Percentiles rank a stretch among this genome's conserved stretches.
These are phyloP conservation scores for Garra rufa DNA, from an alignment of 2,113 vertebrate species.

Conservation along the genomic window DNA sequence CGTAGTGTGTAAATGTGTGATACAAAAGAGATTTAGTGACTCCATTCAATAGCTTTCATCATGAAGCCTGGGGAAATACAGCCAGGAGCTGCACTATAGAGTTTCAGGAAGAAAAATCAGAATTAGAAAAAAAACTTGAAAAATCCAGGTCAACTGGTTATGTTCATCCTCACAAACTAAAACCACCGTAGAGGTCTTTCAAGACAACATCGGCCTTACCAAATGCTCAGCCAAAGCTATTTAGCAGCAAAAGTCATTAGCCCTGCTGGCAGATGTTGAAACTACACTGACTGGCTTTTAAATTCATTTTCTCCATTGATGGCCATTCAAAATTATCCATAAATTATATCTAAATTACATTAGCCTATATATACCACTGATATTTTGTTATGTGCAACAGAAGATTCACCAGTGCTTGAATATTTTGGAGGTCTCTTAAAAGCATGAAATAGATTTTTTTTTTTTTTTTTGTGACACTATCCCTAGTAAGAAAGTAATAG, in stretches of 20 bases:
- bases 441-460: too few species aligned
- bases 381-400: too few species aligned
- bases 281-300: neutral
- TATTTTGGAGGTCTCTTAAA: too few species aligned
- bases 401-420: too few species aligned
- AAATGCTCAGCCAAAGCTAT: neutral
- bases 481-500: too few species aligned
- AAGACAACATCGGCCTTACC: neutral
- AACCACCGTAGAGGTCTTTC: too few species aligned
- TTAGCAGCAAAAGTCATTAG: neutral
- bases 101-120: neutral
- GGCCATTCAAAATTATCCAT: neutral
- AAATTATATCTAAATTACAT: neutral
- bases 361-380: neutral
- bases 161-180: too few species aligned
- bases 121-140: too few species aligned
- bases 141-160: neutral
- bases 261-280: neutral
- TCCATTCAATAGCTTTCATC: conserved; percentile 6
- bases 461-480: too few species aligned
- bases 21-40: conserved; percentile 29
- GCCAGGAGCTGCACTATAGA: neutral
- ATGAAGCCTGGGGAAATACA: neutral
- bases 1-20: conserved; percentile 7
- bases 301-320: neutral